Evolutionary conservation across 2,888 invertebrate genomes (phyloP).

Genomic region (Zele albiditarsus): DNA sequence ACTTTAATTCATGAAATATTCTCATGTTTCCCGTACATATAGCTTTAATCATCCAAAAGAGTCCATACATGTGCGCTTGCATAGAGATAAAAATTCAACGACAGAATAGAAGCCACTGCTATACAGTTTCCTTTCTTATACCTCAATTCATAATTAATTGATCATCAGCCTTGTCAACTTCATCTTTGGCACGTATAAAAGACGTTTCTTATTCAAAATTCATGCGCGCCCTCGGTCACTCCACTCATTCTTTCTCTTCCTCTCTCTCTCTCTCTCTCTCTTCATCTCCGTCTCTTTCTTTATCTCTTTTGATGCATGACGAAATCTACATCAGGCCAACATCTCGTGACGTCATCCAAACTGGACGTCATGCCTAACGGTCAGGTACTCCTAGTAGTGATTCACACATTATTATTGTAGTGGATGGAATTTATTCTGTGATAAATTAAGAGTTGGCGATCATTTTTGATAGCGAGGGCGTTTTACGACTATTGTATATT

Average conservation of each 20-base stretch:
- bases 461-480: background rate
- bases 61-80: background rate
- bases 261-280: background rate
- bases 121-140: background rate
- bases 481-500: background rate
- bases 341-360: constrained; percentile 35
- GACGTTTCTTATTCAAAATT: background rate
- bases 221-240: constrained; percentile 15
- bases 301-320: constrained; percentile 25
- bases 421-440: constrained; percentile 10
- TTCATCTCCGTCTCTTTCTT: background rate
- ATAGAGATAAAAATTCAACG: background rate
- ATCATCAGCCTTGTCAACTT: background rate
- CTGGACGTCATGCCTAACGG: constrained; percentile 39
- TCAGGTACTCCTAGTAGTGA: constrained; percentile 42
- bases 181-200: background rate
- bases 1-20: background rate
- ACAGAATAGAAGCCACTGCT: background rate
- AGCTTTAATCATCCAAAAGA: background rate
- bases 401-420: constrained; percentile 49
- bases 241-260: background rate
- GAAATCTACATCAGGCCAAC: constrained; percentile 11
- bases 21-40: constrained; percentile 1
- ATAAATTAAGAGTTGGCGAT: constrained; percentile 4
- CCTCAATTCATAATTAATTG: background rate